These are phyloP conservation scores for Paramisgurnus dabryanus DNA, from an alignment of 2,113 vertebrate species.

Conservation along the genomic window DNA sequence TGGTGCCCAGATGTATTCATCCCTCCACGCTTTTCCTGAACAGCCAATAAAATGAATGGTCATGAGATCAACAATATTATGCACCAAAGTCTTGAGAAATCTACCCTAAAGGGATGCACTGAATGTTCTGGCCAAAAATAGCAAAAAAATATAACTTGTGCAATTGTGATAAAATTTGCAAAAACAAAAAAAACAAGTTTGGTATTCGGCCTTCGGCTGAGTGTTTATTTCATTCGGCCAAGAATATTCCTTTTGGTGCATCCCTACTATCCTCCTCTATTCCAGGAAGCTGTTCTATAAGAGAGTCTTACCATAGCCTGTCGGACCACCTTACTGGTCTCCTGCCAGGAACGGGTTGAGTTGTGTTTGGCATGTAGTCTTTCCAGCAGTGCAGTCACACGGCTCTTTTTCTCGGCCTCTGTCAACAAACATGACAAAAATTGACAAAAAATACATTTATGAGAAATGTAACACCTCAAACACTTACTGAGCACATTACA, in stretches of 20 bases:
- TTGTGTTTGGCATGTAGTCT: slow-evolving; percentile 92
- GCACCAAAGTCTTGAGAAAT: neutral
- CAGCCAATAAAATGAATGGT: neutral
- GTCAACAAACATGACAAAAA: slow-evolving; percentile 25
- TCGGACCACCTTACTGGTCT: slow-evolving; percentile 93
- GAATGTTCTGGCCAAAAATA: too few relatives aligned
- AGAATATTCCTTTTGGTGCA: too few relatives aligned
- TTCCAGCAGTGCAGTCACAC: slow-evolving; percentile 89
- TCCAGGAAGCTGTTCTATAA: neutral
- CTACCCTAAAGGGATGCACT: neutral
- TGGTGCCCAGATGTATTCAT: slow-evolving; percentile 91
- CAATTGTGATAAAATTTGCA: too few relatives aligned
- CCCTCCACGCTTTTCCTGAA: slow-evolving; percentile 91
- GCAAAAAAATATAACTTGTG: too few relatives aligned
- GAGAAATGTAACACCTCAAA: too few relatives aligned
- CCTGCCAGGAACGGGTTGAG: slow-evolving; percentile 92
- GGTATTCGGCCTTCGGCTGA: too few relatives aligned
- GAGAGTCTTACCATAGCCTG: slow-evolving; percentile 89
- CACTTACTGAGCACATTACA: too few relatives aligned
- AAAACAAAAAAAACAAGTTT: too few relatives aligned
- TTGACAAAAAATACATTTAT: neutral
- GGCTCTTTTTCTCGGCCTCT: slow-evolving; percentile 80
- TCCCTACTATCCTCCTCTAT: too few relatives aligned
- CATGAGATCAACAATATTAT: neutral
- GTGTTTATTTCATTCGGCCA: too few relatives aligned